phyloP scores from a whole-genome alignment of 2,888 invertebrate genomes.

The Coelinius sp. region DNA sequence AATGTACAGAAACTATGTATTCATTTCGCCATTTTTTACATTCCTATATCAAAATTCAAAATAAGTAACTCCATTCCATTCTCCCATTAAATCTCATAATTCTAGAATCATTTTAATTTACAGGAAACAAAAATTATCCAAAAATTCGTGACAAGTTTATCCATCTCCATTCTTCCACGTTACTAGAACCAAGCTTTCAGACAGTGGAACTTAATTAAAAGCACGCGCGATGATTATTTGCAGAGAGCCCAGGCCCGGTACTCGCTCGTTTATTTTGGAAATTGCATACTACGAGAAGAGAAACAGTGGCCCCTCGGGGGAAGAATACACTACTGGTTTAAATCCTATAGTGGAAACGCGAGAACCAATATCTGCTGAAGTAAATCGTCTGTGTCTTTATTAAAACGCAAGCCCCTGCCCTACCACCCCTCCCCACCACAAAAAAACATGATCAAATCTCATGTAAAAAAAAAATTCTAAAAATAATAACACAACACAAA shows the following conservation, averaged over 20 bases:
- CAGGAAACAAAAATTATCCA: neutral
- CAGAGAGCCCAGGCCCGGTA: slow-evolving; percentile 51
- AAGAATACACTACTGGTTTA: slow-evolving; percentile 22
- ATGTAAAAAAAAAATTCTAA: neutral
- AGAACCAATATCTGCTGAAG: slow-evolving; percentile 18
- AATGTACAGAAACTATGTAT: no score
- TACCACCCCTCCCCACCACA: slow-evolving; percentile 32
- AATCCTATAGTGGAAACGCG: slow-evolving; percentile 32
- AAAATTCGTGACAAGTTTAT: slow-evolving; percentile 8
- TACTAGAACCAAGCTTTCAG: slow-evolving; percentile 50
- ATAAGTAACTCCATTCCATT: no score
- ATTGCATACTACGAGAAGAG: slow-evolving; percentile 56
- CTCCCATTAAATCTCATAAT: neutral
- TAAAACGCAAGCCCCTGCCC: slow-evolving; percentile 27
- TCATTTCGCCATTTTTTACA: no score
- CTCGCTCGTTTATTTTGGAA: slow-evolving; percentile 66
- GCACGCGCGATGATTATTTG: slow-evolving; percentile 70
- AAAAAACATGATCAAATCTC: neutral
- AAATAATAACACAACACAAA: neutral
- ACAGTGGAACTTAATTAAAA: slow-evolving; percentile 70
- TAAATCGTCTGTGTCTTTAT: slow-evolving; percentile 21
- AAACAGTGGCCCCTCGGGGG: slow-evolving; percentile 26
- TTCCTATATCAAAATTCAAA: neutral
- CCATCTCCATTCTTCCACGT: slow-evolving; percentile 8
- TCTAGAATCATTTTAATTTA: neutral